phyloP scores from a whole-genome alignment of 2,888 invertebrate genomes.

The Pachymerium ferrugineum region DNA sequence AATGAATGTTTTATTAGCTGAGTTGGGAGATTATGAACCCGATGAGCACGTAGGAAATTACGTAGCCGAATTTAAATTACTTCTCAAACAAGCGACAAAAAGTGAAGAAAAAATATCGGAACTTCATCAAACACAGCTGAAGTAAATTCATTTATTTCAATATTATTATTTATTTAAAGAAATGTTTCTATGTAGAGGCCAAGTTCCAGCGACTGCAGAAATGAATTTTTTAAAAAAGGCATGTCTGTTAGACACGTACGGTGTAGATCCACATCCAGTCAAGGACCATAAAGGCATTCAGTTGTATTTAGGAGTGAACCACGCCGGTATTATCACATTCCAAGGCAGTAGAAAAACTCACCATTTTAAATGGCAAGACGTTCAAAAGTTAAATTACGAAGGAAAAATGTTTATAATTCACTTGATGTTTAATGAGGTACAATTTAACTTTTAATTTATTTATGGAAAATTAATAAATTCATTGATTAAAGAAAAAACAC shows the following conservation, averaged over 20 bases:
- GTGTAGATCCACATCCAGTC: conserved; percentile 95
- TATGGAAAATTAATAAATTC: background rate
- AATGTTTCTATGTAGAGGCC: conserved; percentile 55
- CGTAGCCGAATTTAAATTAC: conserved; percentile 81
- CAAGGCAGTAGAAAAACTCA: conserved; percentile 87
- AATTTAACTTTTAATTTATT: conserved; percentile 38
- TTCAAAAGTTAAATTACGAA: conserved; percentile 93
- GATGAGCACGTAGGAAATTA: conserved; percentile 82
- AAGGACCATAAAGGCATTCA: conserved; percentile 93
- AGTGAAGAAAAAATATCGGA: conserved; percentile 92
- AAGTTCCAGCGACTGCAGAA: conserved; percentile 81
- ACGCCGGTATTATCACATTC: conserved; percentile 90
- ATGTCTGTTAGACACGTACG: conserved; percentile 88
- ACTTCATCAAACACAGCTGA: conserved; percentile 77
- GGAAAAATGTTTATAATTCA: conserved; percentile 97
- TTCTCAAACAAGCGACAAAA: conserved; percentile 84
- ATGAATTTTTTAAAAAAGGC: conserved; percentile 85
- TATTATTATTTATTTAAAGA: background rate
- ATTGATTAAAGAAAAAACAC: conserved; percentile 70
- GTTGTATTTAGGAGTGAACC: conserved; percentile 89
- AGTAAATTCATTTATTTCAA: conserved; percentile 42
- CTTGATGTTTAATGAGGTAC: conserved; percentile 83
- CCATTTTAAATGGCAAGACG: conserved; percentile 91
- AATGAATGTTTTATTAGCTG: conserved; percentile 59
- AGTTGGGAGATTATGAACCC: conserved; percentile 89